Conservation (phyloP, 2,888 invertebrate species). For the Trachelus troglodyta region DNA sequence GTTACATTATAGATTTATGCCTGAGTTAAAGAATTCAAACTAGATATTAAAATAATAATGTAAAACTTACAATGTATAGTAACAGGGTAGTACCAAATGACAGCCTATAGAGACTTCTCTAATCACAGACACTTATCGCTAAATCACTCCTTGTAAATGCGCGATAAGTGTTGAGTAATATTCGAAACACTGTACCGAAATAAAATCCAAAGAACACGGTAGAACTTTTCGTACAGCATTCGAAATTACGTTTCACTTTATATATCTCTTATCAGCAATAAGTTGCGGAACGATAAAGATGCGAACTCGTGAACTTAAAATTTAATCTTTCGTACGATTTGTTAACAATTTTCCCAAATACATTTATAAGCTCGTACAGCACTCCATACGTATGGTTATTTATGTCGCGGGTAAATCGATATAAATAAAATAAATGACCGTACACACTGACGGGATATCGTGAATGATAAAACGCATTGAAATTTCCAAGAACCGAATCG, state of each 20-base stretch:
- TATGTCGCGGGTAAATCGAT: not conserved
- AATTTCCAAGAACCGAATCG: not conserved
- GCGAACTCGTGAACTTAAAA: not conserved
- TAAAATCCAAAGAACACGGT: not conserved
- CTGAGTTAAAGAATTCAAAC: not conserved
- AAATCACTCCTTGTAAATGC: not conserved
- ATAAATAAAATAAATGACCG: not conserved
- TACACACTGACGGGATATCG: not conserved
- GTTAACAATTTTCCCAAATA: not conserved
- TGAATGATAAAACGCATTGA: not conserved
- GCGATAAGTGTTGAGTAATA: not conserved
- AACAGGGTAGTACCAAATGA: too few relatives aligned
- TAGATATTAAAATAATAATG: not conserved
- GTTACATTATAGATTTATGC: too few relatives aligned
- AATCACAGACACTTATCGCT: not conserved
- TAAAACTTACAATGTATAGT: not conserved
- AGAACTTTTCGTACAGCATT: not conserved
- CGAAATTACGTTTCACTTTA: not conserved
- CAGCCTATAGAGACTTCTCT: not conserved
- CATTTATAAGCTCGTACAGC: too few relatives aligned
- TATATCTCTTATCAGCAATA: not conserved
- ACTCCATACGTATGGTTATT: not conserved
- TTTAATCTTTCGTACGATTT: not conserved
- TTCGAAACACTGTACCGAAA: not conserved
- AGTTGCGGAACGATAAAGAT: not conserved